Base-by-base conservation (phyloP, 2,797 vertebrate species). In the Oreonectes daqikongensis region DNA sequence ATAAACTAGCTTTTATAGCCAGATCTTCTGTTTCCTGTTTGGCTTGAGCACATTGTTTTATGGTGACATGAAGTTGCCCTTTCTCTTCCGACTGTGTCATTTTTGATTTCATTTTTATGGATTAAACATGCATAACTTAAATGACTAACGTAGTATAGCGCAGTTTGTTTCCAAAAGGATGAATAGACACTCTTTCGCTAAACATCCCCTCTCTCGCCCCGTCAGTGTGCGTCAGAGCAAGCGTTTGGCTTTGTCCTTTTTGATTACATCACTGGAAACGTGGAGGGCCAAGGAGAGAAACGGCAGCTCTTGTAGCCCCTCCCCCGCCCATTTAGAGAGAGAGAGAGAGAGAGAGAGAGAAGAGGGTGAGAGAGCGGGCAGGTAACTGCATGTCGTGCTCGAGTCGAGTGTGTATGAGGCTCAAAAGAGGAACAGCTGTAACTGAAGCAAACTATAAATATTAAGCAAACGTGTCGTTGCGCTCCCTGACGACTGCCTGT, bases 191-290 rank as follows among this genome's bases (percentile, higher is more conserved):
- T 38, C 30, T 40, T 32, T 35, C 14, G 67, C 64, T 63, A 78
- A 67, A 60, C 42, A 79, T 74, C 72, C 74, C 65, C 60, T 69
- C 81, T 82, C 82, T 55, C 72, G 63, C 75, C 77, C 78, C 75
- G 79, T 83, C 89, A 91, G 91, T 89, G 87, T 78, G 77, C 86
- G 81, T 91, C 93, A 4, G 94, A 95, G 81, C 90, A 89, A 22
- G 82, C 92, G 10, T 94, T 93, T 69, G 93, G 93, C 87, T 95
- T 95, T 72, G 88, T 94, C 86, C 92, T 95, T 85, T 92, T 96
- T 73, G 94, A 95, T 90, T 95, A 95, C 91, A 93, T 95, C 90
- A 91, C 90, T 4, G 90, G 92, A 84, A 89, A 90, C 87, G 77
- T 87, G 67, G 92, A 95, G 75, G 89, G 81, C 60, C 91, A 91